phyloP scores from a whole-genome alignment of 2,888 invertebrate genomes.

The Heliconius ethilla region DNA sequence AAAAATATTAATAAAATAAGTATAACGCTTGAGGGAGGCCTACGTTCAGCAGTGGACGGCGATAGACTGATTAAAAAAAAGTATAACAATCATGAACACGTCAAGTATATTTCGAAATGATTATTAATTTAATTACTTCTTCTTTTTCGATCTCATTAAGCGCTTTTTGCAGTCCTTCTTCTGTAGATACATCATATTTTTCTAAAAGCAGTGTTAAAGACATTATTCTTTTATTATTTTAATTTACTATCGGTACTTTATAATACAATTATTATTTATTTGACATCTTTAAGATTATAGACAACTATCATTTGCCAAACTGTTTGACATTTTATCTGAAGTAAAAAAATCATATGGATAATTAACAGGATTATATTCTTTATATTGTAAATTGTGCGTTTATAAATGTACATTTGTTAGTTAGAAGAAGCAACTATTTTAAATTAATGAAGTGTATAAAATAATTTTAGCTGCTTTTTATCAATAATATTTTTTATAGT shows the following conservation, averaged over 20 bases:
- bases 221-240: slow-evolving; percentile 36
- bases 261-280: neutral
- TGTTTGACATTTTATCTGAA: neutral
- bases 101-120: slow-evolving; percentile 14
- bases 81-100: slow-evolving; percentile 17
- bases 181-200: slow-evolving; percentile 78
- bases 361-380: no score
- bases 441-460: neutral
- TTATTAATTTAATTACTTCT: slow-evolving; percentile 68
- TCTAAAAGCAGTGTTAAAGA: slow-evolving; percentile 66
- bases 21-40: no score
- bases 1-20: neutral
- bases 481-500: neutral
- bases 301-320: slow-evolving; percentile 6
- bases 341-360: neutral
- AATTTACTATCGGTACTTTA: neutral
- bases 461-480: neutral
- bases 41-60: no score
- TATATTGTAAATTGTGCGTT: neutral
- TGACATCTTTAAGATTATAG: neutral
- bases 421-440: neutral
- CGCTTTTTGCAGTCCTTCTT: slow-evolving; percentile 81
- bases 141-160: slow-evolving; percentile 81
- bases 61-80: neutral
- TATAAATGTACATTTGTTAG: neutral